These are phyloP conservation scores for Mus spretus DNA, from an alignment of 2,797 vertebrate species.

Conservation along the genomic window DNA sequence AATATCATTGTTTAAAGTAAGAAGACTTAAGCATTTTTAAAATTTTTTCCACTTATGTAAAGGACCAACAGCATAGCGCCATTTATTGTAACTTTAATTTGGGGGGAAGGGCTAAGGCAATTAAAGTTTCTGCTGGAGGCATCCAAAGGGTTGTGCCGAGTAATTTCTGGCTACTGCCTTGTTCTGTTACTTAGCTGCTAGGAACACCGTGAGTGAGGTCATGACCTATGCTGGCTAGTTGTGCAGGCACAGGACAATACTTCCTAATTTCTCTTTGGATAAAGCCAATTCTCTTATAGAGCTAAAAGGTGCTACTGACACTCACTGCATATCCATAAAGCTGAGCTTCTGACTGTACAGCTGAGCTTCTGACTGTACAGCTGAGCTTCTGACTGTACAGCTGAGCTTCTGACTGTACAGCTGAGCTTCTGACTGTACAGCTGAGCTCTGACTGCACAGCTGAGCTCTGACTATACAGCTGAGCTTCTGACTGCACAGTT, in stretches of 20 bases:
- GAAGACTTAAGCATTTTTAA: background rate
- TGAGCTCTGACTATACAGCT: too few species aligned
- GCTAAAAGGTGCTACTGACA: background rate
- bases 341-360: background rate
- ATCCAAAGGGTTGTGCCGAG: background rate
- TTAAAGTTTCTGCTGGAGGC: background rate
- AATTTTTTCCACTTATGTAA: background rate
- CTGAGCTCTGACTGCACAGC: background rate
- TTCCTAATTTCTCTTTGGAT: background rate
- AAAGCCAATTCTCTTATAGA: slow-evolving; percentile 27
- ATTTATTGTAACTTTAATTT: background rate
- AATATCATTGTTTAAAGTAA: background rate
- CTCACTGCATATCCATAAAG: background rate
- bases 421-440: background rate
- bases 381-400: background rate
- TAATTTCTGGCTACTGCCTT: background rate
- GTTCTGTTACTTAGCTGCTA: background rate
- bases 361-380: background rate
- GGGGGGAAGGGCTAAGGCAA: background rate
- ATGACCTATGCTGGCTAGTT: background rate
- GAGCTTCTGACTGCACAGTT: too few species aligned
- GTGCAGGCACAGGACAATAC: background rate
- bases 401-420: background rate
- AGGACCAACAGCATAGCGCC: background rate
- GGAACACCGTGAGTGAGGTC: too few species aligned